Evolutionary conservation across 2,797 vertebrate genomes (phyloP), one percentile per base, ranked within the genome.

Genomic region (Coregonus suidteri): DNA sequence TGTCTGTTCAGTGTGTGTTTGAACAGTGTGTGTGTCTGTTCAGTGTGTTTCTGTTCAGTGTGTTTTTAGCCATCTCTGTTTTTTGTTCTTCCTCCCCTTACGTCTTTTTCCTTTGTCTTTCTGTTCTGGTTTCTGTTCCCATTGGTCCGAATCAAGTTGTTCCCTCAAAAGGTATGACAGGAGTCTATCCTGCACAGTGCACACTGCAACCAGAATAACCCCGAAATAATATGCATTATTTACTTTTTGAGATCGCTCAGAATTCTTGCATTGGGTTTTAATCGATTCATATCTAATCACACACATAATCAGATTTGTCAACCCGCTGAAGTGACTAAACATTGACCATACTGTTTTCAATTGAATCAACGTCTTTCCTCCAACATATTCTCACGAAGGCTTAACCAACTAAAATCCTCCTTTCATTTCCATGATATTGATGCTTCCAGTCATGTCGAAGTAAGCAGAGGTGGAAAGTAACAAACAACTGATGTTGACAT

Each of bases 101-200:
- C 92, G 88, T 89, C 87, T 88, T 83, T 86, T 81, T 92, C 87
- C 86, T 93, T 82, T 85, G 69, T 85, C 83, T 85, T 47, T 83
- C 74, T 75, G 71, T 83, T 79, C 9, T 20, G 59, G 59, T 64
- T 88, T 47, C 41, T 69, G 87, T 86, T 80, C 88, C 88, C 86
- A 91, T 91, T 92, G 89, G 89, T 88, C 91, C 89, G 88, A 88
- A 41, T 74, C 73, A 83, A 91, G 94, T 64, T 25, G 94, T 90
- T 95, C 92, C 93, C 91, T 92, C 85, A 88, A 93, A 94, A 95
- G 93, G 94, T 94, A 95, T 93, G 93, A 92, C 81, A 87, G 83
- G 81, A 84, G 72, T 82, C 59, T 25, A 25, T 81, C 54, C 71
- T 14, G 53, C 62, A 62, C n/a, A 59, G n/a, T 59, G 56, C 56